A percentile compares a stretch with the other conserved stretches of the same genome.
Conservation (phyloP, 2,113 vertebrate genomes). For the Epinephelus fuscoguttatus region DNA sequence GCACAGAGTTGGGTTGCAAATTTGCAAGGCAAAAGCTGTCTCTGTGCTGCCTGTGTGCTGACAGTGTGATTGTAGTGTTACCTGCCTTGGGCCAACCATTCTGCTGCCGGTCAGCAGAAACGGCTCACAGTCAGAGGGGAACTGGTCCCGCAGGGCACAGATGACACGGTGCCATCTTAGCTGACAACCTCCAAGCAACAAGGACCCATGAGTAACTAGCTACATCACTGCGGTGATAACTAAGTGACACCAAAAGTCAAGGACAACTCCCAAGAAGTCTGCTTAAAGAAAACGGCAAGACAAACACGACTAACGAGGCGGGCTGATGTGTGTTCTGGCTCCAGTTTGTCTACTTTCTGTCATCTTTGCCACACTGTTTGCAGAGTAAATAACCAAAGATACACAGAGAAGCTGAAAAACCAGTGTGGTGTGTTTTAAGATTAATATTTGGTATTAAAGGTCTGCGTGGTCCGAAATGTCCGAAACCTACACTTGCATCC, state of each 20-base stretch:
- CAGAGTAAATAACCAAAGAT: slow-evolving; percentile 54
- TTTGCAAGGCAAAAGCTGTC: slow-evolving; percentile 77
- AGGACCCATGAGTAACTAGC: slow-evolving; percentile 17
- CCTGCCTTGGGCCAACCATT: slow-evolving; percentile 37
- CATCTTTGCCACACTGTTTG: slow-evolving; percentile 47
- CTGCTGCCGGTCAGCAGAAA: slow-evolving; percentile 69
- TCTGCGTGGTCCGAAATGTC: not conserved
- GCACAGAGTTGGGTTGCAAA: slow-evolving; percentile 55
- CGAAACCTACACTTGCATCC: not conserved
- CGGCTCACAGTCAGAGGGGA: slow-evolving; percentile 35
- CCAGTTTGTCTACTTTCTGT: slow-evolving; percentile 32
- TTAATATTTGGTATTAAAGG: not conserved
- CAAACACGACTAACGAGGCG: slow-evolving; percentile 34
- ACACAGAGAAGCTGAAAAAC: slow-evolving; percentile 32
- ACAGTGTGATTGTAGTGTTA: slow-evolving; percentile 53
- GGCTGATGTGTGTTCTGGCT: slow-evolving; percentile 34
- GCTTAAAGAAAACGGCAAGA: slow-evolving; percentile 23
- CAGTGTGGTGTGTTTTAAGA: not conserved
- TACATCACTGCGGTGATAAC: slow-evolving; percentile 28
- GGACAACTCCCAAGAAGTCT: slow-evolving; percentile 30
- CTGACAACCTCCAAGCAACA: slow-evolving; percentile 8
- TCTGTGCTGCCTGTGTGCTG: slow-evolving; percentile 42
- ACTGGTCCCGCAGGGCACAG: slow-evolving; percentile 19
- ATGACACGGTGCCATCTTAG: slow-evolving; percentile 31
- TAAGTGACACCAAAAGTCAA: slow-evolving; percentile 38